Conservation (phyloP, 2,797 vertebrate genomes). For the Sebastes kiyomatsui region DNA sequence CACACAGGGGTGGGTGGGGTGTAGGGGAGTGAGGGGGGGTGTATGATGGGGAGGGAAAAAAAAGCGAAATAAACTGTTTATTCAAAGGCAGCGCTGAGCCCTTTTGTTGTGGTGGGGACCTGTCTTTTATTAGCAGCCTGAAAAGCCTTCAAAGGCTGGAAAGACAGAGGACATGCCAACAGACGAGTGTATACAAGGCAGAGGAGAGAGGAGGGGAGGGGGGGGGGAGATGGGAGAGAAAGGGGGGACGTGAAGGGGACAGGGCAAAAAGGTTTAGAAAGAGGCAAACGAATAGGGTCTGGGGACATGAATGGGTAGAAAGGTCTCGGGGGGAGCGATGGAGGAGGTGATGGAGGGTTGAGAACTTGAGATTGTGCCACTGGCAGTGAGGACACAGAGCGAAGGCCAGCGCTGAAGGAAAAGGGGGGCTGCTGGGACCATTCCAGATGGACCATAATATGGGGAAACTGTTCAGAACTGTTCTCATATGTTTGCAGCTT, state of each 20-base stretch:
- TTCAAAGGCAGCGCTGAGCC: slow-evolving; percentile 81
- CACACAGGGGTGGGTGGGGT: slow-evolving; percentile 47
- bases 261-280: slow-evolving; percentile 61
- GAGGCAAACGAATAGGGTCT: slow-evolving; percentile 52
- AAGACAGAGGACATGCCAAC: slow-evolving; percentile 87
- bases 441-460: slow-evolving; percentile 74
- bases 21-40: neutral
- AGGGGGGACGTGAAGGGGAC: slow-evolving; percentile 59
- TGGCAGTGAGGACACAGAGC: slow-evolving; percentile 65
- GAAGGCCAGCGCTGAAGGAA: slow-evolving; percentile 51
- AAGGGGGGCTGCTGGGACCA: slow-evolving; percentile 41
- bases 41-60: slow-evolving; percentile 50
- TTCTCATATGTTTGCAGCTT: slow-evolving; percentile 73
- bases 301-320: slow-evolving; percentile 67
- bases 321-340: slow-evolving; percentile 30
- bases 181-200: slow-evolving; percentile 82
- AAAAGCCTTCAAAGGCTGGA: slow-evolving; percentile 90
- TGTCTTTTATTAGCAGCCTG: slow-evolving; percentile 89
- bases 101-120: slow-evolving; percentile 89
- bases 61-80: slow-evolving; percentile 84
- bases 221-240: slow-evolving; percentile 14
- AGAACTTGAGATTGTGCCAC: slow-evolving; percentile 67
- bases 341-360: slow-evolving; percentile 59
- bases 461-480: slow-evolving; percentile 69
- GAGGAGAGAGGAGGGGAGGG: slow-evolving; percentile 46